Conservation (phyloP, 2,797 vertebrate genomes). For the Oryzias dopingdopingensis region DNA sequence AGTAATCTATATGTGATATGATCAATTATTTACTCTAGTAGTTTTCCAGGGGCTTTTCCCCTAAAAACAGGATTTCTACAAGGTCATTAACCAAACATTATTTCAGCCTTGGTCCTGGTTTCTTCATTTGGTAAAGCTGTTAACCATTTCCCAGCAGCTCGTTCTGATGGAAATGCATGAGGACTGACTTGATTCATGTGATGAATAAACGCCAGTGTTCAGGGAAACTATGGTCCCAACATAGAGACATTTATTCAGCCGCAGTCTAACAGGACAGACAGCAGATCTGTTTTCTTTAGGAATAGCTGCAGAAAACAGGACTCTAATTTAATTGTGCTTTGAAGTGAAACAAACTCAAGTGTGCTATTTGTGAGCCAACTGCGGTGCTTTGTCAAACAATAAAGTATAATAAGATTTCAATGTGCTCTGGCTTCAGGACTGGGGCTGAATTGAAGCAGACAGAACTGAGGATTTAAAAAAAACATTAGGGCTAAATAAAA, state of each 20-base stretch:
- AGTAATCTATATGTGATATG: no score
- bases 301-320: background rate
- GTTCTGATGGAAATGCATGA: no score
- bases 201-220: no score
- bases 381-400: conserved; percentile 17
- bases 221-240: no score
- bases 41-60: no score
- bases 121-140: no score
- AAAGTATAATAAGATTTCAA: conserved; percentile 28
- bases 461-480: background rate
- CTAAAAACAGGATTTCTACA: no score
- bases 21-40: no score
- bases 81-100: no score
- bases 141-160: no score
- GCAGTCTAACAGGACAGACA: background rate
- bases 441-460: conserved; percentile 31
- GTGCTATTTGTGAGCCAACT: background rate
- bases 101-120: no score
- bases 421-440: conserved; percentile 24
- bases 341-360: conserved; percentile 15
- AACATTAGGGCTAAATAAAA: conserved; percentile 30
- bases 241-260: conserved; percentile 15
- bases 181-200: no score
- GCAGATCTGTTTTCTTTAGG: background rate
- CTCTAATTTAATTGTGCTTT: conserved; percentile 3